phyloP scores from a whole-genome alignment of 1,140 invertebrate species.

The Coptotermes formosanus region DNA sequence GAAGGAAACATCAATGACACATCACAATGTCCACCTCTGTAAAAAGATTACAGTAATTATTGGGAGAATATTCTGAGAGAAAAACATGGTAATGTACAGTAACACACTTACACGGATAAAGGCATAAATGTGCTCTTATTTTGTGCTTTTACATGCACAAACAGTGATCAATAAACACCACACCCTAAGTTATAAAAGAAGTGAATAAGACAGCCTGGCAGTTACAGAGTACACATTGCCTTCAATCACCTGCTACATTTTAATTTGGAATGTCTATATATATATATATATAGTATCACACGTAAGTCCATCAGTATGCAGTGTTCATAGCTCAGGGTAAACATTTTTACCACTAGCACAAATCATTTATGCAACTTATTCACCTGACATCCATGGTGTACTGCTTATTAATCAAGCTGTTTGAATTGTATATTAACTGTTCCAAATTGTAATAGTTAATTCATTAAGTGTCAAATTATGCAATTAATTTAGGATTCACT shows the following conservation, averaged over 20 bases:
- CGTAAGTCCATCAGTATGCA: not conserved
- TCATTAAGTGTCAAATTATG: not conserved
- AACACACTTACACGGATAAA: not conserved
- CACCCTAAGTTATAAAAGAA: not conserved
- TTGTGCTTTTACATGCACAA: not conserved
- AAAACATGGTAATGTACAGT: not conserved
- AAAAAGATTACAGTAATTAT: not conserved
- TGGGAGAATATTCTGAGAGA: not conserved
- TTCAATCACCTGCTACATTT: not conserved
- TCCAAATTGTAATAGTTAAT: not conserved
- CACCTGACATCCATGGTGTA: not conserved
- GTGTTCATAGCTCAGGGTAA: not conserved
- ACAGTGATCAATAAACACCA: not conserved
- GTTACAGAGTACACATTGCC: not conserved
- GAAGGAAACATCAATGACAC: constrained; percentile 11
- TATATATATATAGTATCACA: not conserved
- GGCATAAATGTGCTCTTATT: constrained; percentile 11
- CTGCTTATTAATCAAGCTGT: constrained; percentile 2
- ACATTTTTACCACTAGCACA: not conserved
- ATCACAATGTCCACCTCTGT: constrained; percentile 1
- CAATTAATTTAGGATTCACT: not conserved
- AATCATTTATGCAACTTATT: not conserved
- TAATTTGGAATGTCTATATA: not conserved
- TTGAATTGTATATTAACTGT: not conserved
- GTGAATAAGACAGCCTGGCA: not conserved